phyloP scores from a whole-genome alignment of 2,113 vertebrate genomes.

The Pseudonaja textilis region DNA sequence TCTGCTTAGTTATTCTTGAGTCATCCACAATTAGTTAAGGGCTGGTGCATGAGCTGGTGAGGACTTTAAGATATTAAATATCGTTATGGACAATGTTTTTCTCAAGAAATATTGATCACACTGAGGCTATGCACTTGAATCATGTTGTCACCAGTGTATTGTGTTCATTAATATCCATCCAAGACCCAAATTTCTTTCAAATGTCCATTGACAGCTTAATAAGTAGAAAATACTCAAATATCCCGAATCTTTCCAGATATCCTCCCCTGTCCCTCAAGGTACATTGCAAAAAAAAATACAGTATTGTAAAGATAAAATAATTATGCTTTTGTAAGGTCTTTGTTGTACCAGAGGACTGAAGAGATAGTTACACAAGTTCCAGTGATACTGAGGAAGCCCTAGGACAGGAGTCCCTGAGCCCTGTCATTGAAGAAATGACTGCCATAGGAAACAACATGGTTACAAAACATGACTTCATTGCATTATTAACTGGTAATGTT shows the following conservation, averaged over 20 bases:
- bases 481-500: background rate
- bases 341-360: background rate
- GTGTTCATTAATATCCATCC: background rate
- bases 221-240: background rate
- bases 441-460: background rate
- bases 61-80: background rate
- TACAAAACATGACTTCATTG: background rate
- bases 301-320: background rate
- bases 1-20: background rate
- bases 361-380: background rate
- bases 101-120: background rate
- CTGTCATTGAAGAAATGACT: background rate
- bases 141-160: background rate
- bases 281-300: background rate
- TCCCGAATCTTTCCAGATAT: background rate
- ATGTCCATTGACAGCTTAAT: background rate
- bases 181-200: background rate
- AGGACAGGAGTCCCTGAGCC: background rate
- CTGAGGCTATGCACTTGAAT: background rate
- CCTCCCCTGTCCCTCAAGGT: background rate
- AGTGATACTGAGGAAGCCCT: background rate
- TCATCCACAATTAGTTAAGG: background rate
- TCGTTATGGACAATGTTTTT: background rate
- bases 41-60: background rate
- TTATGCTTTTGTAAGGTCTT: background rate